Evolutionary conservation across 1,140 invertebrate species (phyloP).

Genomic region (Periplaneta americana): DNA sequence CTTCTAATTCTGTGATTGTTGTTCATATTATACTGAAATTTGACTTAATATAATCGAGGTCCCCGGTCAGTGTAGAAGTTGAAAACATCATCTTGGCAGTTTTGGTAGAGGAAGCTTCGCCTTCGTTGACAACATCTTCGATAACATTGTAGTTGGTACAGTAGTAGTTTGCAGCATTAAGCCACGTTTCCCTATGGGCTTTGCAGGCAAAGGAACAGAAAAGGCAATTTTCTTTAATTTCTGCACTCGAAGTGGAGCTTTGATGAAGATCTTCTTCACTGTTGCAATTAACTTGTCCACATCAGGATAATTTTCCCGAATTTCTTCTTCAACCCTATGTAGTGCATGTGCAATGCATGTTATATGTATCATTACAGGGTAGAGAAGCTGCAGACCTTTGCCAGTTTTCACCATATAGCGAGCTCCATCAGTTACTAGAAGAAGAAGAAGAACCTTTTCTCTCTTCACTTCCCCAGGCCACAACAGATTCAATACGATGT

Average conservation of each 20-base stretch:
- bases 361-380: no score
- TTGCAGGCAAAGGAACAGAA: constrained; percentile 32
- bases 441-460: background rate
- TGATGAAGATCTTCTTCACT: constrained; percentile 1
- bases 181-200: constrained; percentile 39
- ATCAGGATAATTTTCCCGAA: no score
- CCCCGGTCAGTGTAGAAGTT: background rate
- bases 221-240: constrained; percentile 30
- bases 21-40: background rate
- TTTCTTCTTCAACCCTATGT: background rate
- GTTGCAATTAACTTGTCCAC: background rate
- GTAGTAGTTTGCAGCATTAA: constrained; percentile 32
- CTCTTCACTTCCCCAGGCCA: no score
- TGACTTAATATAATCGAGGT: background rate
- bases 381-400: no score
- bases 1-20: background rate
- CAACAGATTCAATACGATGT: no score
- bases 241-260: no score
- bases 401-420: no score
- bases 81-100: background rate
- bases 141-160: constrained; percentile 4
- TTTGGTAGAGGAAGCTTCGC: background rate
- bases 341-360: no score
- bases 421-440: no score
- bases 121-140: background rate